Evolutionary conservation across 2,797 vertebrate species (phyloP).

Genomic region (Columba guinea): DNA sequence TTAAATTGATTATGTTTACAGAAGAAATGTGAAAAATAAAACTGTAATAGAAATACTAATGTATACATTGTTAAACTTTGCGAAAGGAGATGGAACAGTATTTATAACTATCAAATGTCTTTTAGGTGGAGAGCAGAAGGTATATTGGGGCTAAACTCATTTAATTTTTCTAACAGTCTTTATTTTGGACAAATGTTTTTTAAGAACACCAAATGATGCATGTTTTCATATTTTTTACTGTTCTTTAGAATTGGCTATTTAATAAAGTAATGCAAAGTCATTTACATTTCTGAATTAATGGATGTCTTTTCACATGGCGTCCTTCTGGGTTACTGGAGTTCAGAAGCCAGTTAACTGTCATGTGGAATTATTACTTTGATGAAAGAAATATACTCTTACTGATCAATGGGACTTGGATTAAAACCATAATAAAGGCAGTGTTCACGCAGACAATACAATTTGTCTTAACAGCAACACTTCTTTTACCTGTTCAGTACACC

Average conservation of each 20-base stretch:
- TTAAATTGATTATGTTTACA: constrained; percentile 36
- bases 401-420: background rate
- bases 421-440: background rate
- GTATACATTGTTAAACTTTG: background rate
- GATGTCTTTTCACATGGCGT: background rate
- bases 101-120: constrained; percentile 54
- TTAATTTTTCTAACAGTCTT: constrained; percentile 72
- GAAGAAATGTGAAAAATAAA: constrained; percentile 53
- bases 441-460: background rate
- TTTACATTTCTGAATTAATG: background rate
- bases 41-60: constrained; percentile 52
- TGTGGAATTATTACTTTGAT: background rate
- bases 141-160: constrained; percentile 35
- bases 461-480: background rate
- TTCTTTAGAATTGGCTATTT: constrained; percentile 63
- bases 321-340: background rate
- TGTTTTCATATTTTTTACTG: constrained; percentile 69
- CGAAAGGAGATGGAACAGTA: constrained; percentile 44
- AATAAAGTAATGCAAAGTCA: constrained; percentile 61
- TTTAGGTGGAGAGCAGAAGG: constrained; percentile 16
- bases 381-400: background rate
- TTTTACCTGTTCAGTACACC: background rate
- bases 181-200: constrained; percentile 11
- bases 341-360: background rate
- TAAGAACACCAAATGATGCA: constrained; percentile 54